Conservation (phyloP, 2,797 vertebrate species). For the Serranus cabrilla region DNA sequence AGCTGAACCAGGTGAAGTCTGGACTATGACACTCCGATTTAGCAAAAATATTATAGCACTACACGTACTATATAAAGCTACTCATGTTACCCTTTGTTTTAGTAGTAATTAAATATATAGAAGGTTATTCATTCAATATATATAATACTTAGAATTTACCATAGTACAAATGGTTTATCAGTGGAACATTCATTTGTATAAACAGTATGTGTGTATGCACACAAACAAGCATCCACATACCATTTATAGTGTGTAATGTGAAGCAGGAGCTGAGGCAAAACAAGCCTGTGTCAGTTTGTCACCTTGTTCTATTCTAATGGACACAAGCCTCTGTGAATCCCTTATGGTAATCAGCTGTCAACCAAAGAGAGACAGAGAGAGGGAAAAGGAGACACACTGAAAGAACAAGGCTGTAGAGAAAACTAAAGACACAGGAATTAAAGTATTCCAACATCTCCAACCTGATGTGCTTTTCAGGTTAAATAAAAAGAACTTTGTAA, state of each 20-base stretch:
- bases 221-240: slow-evolving; percentile 16
- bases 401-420: neutral
- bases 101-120: neutral
- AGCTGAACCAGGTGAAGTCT: slow-evolving; percentile 26
- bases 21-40: neutral
- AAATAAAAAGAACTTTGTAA: neutral
- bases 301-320: slow-evolving; percentile 71
- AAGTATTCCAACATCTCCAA: slow-evolving; percentile 53
- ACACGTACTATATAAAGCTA: neutral
- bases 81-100: neutral
- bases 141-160: neutral
- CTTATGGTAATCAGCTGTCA: slow-evolving; percentile 59
- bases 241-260: slow-evolving; percentile 37
- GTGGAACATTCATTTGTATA: neutral
- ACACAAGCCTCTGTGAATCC: slow-evolving; percentile 51
- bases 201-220: neutral
- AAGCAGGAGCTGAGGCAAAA: slow-evolving; percentile 39
- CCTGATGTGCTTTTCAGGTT: neutral
- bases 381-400: neutral
- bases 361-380: slow-evolving; percentile 12
- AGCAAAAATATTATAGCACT: neutral
- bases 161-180: neutral
- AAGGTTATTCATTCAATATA: neutral
- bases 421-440: neutral
- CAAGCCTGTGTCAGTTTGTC: slow-evolving; percentile 58